Conservation (phyloP, 1,140 invertebrate genomes). For the Trachymyrmex septentrionalis region DNA sequence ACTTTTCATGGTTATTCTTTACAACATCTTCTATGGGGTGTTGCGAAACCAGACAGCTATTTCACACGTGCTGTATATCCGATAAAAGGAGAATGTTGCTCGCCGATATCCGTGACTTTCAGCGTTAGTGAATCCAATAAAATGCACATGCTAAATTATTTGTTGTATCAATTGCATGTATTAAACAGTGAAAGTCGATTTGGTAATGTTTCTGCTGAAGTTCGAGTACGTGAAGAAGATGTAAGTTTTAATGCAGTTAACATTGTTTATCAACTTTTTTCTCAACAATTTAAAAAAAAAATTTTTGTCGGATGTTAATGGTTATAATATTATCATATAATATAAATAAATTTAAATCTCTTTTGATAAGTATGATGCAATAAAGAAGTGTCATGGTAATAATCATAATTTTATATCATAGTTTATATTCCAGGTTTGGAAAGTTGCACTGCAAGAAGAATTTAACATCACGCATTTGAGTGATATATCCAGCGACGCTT, state of each 20-base stretch:
- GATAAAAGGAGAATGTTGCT: slow-evolving; percentile 82
- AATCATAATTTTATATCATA: background rate
- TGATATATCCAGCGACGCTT: slow-evolving; percentile 82
- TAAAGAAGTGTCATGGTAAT: background rate
- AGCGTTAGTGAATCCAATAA: slow-evolving; percentile 84
- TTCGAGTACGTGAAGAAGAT: slow-evolving; percentile 79
- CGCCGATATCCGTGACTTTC: slow-evolving; percentile 84
- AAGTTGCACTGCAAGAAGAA: slow-evolving; percentile 82
- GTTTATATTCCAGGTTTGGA: slow-evolving; percentile 83
- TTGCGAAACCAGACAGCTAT: slow-evolving; percentile 83
- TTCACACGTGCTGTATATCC: slow-evolving; percentile 86
- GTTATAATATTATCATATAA: background rate
- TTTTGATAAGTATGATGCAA: background rate
- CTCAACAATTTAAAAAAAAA: background rate
- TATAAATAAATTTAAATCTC: slow-evolving; percentile 10
- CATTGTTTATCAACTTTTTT: background rate
- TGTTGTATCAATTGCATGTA: slow-evolving; percentile 85
- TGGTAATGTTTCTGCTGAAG: slow-evolving; percentile 81
- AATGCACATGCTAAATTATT: slow-evolving; percentile 85
- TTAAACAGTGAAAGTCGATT: slow-evolving; percentile 77
- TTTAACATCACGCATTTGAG: slow-evolving; percentile 82
- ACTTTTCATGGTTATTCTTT: slow-evolving; percentile 87
- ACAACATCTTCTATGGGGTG: slow-evolving; percentile 85
- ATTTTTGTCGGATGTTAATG: no score
- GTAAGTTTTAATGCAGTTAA: slow-evolving; percentile 70